These are phyloP conservation scores for Henricia sp. DNA, from an alignment of 53 echinoderm and acorn worm species.

Conservation along the genomic window DNA sequence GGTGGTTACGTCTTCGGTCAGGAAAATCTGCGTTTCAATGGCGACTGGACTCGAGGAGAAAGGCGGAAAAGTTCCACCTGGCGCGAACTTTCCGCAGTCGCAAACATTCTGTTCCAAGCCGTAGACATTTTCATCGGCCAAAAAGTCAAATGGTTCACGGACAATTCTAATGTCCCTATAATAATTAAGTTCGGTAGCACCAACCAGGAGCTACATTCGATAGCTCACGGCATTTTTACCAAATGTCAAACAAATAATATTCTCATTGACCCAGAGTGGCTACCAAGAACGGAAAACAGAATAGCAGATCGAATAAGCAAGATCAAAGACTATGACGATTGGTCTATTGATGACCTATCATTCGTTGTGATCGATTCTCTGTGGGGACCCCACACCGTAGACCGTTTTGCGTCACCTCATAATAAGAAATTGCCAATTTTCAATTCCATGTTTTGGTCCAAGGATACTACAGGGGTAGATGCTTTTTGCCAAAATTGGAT, in stretches of 20 bases:
- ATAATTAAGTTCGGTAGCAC: neutral
- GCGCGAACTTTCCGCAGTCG: slow-evolving; percentile 28
- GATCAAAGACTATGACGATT: slow-evolving; percentile 42
- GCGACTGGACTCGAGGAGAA: neutral
- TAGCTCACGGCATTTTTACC: neutral
- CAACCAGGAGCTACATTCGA: neutral
- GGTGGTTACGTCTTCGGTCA: slow-evolving; percentile 2
- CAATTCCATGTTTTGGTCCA: slow-evolving; percentile 58
- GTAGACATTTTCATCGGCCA: neutral
- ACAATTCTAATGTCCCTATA: neutral
- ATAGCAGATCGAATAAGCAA: slow-evolving; percentile 39
- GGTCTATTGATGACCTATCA: slow-evolving; percentile 37
- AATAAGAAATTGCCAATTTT: slow-evolving; percentile 25
- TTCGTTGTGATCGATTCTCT: slow-evolving; percentile 33
- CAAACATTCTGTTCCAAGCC: neutral
- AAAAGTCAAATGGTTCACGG: slow-evolving; percentile 1
- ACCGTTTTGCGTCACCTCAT: slow-evolving; percentile 52
- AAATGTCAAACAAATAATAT: neutral
- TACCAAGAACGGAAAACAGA: slow-evolving; percentile 37
- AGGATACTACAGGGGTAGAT: slow-evolving; percentile 40
- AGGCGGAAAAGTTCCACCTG: slow-evolving; percentile 24
- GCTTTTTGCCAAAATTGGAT: slow-evolving; percentile 53
- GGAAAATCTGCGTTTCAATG: neutral
- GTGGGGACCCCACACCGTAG: slow-evolving; percentile 68
- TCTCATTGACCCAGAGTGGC: slow-evolving; percentile 1